These are phyloP conservation scores for Paratilapia polleni DNA, from an alignment of 2,113 vertebrate species.

Conservation along the genomic window DNA sequence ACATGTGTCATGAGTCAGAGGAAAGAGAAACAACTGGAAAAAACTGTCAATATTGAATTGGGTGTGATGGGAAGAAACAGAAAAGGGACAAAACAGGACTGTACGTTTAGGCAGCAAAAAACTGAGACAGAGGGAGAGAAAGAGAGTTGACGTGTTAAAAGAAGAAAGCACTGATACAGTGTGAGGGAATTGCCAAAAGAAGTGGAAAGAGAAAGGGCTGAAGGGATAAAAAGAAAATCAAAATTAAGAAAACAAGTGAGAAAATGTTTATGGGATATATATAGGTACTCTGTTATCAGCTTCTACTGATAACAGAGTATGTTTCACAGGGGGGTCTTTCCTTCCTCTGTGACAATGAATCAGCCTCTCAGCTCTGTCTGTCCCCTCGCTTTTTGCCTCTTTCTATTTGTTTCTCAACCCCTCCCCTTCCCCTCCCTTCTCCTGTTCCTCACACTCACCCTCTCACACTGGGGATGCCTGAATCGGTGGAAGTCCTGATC, in stretches of 20 bases:
- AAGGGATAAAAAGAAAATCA: background rate
- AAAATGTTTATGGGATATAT: background rate
- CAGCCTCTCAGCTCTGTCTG: constrained; percentile 16
- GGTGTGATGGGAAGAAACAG: background rate
- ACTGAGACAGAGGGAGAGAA: background rate
- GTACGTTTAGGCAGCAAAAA: background rate
- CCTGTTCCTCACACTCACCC: constrained; percentile 26
- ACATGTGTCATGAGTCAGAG: constrained; percentile 21
- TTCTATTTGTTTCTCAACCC: constrained; percentile 37
- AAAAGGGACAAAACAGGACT: background rate
- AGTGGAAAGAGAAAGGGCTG: background rate
- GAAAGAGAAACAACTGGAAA: background rate
- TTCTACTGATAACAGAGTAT: background rate
- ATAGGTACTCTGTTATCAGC: background rate
- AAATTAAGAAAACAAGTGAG: background rate
- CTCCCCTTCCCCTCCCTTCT: constrained; percentile 37
- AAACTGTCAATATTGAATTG: background rate
- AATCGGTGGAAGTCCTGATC: constrained; percentile 50
- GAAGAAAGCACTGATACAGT: background rate
- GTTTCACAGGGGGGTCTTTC: constrained; percentile 33
- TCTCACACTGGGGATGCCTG: constrained; percentile 42
- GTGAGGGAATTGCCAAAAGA: background rate
- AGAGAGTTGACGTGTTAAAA: background rate
- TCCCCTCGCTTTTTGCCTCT: constrained; percentile 36
- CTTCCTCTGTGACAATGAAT: constrained; percentile 33